Base-by-base conservation (phyloP, 2,113 vertebrate genomes). In the Erpornis zantholeuca region DNA sequence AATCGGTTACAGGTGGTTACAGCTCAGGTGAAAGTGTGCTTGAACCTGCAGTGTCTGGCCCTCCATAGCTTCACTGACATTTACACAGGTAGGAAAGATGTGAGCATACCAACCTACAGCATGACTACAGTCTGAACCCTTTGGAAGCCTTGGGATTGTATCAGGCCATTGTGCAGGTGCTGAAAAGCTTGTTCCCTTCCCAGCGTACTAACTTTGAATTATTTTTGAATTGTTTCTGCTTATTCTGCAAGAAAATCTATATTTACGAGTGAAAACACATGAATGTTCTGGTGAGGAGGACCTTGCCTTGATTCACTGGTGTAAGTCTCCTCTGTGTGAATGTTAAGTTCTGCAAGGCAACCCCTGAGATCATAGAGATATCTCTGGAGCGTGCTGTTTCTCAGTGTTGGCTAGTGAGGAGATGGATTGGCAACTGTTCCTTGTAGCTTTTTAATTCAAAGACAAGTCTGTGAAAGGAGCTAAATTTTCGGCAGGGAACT, bases 21-120 rank as follows among this genome's bases (percentile, higher is more conserved):
- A 80, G 98, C 99, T 81, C 99, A 99, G 95, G 97, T 99, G 75
- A 99, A 99, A 96, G 98, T 99, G 91, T 99, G 99, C 96, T 97
- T 99, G 83, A 99, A 99, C 65, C 94, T 98, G 5, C 98, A 98
- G 72, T 99, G 99, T 96, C 96, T 99, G 96, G 99, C 99, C 35
- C 95, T 99, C 83, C 99, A 99, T 86, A 99, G 99, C 97, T 99
- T 99, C 98, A 98, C 98, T 64, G 99, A 99, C 96, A 98, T 99
- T 88, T 99, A 99, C 90, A 98, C 99, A 97, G 99, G 99, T 99
- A 97, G 95, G 98, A 91, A 33, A 82, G 79, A 42, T 11, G 13
- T 38, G 20, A 88, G 15, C 19, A 2, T 42, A 9, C 40, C 19
- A 72, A 27, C 45, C 36, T 60, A 25, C 5, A 63, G 71, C 29